Evolutionary conservation across 2,113 vertebrate species (phyloP), one percentile per base, ranked within the genome.

Genomic region (Thunnus maccoyii): DNA sequence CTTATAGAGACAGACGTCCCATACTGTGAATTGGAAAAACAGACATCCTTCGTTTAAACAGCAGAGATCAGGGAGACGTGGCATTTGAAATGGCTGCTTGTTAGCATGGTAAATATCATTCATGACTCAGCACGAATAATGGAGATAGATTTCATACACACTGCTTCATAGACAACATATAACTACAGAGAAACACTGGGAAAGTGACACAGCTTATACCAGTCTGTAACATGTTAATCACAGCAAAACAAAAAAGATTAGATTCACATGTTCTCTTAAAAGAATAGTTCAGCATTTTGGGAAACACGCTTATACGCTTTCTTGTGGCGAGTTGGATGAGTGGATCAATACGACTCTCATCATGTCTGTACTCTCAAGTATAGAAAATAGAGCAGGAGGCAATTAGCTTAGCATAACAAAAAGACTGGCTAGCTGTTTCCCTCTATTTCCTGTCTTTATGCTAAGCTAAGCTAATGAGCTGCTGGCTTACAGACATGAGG

Each of bases 1-100:
- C 80, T 86, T 88, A 74, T 78, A 65, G 86, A 88, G 25, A 20
- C 75, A 52, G 84, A 86, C 86, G 60, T 82, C 62, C 58, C 71
- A 78, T 71, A 13, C 30, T 20, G 63, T 18, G 78, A 85, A 63
- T 46, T 41, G 22, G 47, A 61, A 60, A 64, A 64, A 64, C 12
- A 52, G 71, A 72, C 47, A 57, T 82, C 57, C 63, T 46, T 76
- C 41, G 75, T 66, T 86, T 46, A 54, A 12, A 8, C 62, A 2
- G 56, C 36, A 7, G 50, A 52, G 55, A 58, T 36, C 48, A 22
- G 30, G 22, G 20, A 75, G 25, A 78, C 52, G 4, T 69, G 63
- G 66, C 74, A 78, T 83, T 83, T 67, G 57, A 13, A 65, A 52
- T 55, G 32, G 48, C 44, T 73, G 74, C 60, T 69, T 65, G 63